phyloP scores from a whole-genome alignment of 2,888 invertebrate genomes.

The Alloscopus bannaensis region DNA sequence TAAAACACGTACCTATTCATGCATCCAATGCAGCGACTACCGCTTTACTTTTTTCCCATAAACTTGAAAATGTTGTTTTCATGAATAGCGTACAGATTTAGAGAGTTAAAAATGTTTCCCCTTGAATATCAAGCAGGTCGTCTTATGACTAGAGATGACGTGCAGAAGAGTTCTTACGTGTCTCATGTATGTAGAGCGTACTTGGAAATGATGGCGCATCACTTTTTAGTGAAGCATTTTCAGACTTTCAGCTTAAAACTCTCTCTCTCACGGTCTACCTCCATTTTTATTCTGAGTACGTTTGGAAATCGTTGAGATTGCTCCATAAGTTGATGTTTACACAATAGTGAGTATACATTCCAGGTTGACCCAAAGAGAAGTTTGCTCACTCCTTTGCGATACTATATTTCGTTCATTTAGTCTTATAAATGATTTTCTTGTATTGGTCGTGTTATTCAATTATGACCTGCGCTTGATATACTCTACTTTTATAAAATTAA shows the following conservation, averaged over 20 bases:
- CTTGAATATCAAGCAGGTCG: slow-evolving; percentile 43
- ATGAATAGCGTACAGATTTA: slow-evolving; percentile 8
- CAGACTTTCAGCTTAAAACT: slow-evolving; percentile 15
- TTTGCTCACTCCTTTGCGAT: too few species aligned
- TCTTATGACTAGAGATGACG: slow-evolving; percentile 14
- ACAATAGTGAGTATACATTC: too few species aligned
- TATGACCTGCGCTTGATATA: too few species aligned
- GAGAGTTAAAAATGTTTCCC: slow-evolving; percentile 28
- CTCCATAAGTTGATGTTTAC: too few species aligned
- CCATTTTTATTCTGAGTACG: slow-evolving; percentile 15
- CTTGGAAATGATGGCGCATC: slow-evolving; percentile 13
- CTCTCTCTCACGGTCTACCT: slow-evolving; percentile 42
- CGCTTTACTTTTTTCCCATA: slow-evolving; percentile 59
- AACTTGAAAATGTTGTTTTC: slow-evolving; percentile 61
- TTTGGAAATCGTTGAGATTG: too few species aligned
- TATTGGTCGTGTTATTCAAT: too few species aligned
- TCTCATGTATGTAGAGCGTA: neutral
- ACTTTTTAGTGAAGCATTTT: slow-evolving; percentile 2
- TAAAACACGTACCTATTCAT: too few species aligned
- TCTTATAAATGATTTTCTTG: too few species aligned
- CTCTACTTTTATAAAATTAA: too few species aligned
- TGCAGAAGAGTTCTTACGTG: slow-evolving; percentile 14
- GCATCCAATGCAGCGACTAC: neutral
- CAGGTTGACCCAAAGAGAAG: too few species aligned
- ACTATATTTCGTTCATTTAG: too few species aligned